Percentiles rank a stretch among this genome's conserved stretches.
These are phyloP conservation scores for Cranoglanis bouderius DNA, from an alignment of 2,113 vertebrate species.

Conservation along the genomic window DNA sequence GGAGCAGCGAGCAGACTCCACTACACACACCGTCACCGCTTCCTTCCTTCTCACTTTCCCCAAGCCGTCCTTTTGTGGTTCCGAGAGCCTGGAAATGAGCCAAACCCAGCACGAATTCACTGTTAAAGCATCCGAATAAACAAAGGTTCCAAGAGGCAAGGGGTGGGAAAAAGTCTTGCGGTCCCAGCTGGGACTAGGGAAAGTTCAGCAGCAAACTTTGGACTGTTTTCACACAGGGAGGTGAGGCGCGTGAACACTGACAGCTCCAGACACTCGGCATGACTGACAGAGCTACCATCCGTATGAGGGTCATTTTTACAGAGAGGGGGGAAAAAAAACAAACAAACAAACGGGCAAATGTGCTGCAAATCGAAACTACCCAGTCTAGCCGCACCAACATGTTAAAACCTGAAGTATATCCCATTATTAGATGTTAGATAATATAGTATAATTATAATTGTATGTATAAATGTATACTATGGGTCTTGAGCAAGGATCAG, in stretches of 20 bases:
- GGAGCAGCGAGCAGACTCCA: background rate
- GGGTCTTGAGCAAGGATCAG: background rate
- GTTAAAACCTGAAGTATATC: background rate
- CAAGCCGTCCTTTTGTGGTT: background rate
- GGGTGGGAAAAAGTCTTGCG: background rate
- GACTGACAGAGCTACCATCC: background rate
- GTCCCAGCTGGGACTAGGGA: background rate
- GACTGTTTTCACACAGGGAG: background rate
- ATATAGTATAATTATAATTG: background rate
- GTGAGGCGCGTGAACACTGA: background rate
- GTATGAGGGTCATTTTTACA: slow-evolving; percentile 2
- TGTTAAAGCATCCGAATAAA: background rate
- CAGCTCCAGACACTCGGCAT: background rate
- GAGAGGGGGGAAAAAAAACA: background rate
- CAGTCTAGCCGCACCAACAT: background rate
- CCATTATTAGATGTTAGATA: background rate
- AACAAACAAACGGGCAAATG: background rate
- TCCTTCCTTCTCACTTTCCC: background rate
- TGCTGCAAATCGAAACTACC: background rate
- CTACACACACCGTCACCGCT: background rate
- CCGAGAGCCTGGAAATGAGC: background rate
- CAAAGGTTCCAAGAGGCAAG: background rate
- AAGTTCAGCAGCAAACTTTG: slow-evolving; percentile 29
- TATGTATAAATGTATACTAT: background rate
- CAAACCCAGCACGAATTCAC: background rate